These are phyloP conservation scores for Perca fluviatilis DNA, from an alignment of 2,113 vertebrate genomes.

Conservation along the genomic window DNA sequence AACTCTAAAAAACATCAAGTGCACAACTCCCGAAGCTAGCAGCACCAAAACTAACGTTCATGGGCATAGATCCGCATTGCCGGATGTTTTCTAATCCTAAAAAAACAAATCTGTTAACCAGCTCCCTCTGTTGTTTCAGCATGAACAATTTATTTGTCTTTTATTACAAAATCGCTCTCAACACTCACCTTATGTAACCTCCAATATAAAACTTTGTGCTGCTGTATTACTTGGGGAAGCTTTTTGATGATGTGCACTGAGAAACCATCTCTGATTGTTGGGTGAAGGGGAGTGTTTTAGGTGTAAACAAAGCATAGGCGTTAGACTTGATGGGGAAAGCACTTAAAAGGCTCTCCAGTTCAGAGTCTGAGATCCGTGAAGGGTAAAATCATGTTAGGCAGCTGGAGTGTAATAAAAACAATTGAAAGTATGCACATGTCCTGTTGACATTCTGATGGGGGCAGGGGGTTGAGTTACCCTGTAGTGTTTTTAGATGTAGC, in stretches of 20 bases:
- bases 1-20: conserved; percentile 45
- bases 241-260: conserved; percentile 40
- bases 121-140: conserved; percentile 4
- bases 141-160: conserved; percentile 28
- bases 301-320: conserved; percentile 60
- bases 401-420: conserved; percentile 69
- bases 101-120: conserved; percentile 20
- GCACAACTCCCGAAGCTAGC: neutral
- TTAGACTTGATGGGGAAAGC: conserved; percentile 60
- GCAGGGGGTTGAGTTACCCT: conserved; percentile 7
- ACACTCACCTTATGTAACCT: conserved; percentile 28
- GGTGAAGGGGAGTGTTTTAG: conserved; percentile 53
- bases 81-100: neutral
- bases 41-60: conserved; percentile 24
- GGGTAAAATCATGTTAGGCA: conserved; percentile 64
- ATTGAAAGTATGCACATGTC: conserved; percentile 53
- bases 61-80: conserved; percentile 27
- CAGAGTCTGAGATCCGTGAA: conserved; percentile 67
- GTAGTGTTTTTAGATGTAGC: conserved; percentile 2
- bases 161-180: conserved; percentile 3
- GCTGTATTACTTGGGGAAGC: conserved; percentile 19
- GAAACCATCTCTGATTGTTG: conserved; percentile 55
- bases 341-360: conserved; percentile 64
- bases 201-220: conserved; percentile 8
- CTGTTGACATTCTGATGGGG: conserved; percentile 50